Conservation (phyloP, 2,888 invertebrate species). For the Meta bourneti region DNA sequence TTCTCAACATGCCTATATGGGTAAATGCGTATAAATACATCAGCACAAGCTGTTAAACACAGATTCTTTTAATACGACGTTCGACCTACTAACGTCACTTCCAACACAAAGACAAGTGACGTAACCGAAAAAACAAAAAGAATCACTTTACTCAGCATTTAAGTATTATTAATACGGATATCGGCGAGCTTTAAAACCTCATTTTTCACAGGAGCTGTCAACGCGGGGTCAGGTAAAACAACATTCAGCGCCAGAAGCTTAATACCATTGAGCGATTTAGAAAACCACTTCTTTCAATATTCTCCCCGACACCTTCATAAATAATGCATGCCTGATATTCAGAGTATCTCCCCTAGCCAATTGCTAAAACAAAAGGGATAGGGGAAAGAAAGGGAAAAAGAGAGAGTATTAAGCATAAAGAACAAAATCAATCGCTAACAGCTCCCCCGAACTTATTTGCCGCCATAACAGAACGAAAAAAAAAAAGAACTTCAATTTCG, state of each 20-base stretch:
- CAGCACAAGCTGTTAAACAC: neutral
- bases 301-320: conserved; percentile 53
- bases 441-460: conserved; percentile 2
- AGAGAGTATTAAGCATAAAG: conserved; percentile 37
- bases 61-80: neutral
- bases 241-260: neutral
- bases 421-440: conserved; percentile 61
- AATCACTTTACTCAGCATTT: conserved; percentile 1
- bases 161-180: conserved; percentile 49
- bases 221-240: conserved; percentile 42
- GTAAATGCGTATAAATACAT: neutral
- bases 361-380: conserved; percentile 37
- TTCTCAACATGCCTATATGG: no score
- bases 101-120: neutral
- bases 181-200: conserved; percentile 40
- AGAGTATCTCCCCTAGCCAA: conserved; percentile 12
- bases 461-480: neutral
- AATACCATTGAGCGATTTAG: neutral
- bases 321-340: conserved; percentile 51
- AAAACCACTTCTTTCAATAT: conserved; percentile 52
- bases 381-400: neutral
- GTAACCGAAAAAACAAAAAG: neutral
- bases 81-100: no score
- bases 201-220: conserved; percentile 51
- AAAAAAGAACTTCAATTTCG: conserved; percentile 43